Evolutionary conservation across 2,888 invertebrate species (phyloP).

Genomic region (Mythimna ferrago): DNA sequence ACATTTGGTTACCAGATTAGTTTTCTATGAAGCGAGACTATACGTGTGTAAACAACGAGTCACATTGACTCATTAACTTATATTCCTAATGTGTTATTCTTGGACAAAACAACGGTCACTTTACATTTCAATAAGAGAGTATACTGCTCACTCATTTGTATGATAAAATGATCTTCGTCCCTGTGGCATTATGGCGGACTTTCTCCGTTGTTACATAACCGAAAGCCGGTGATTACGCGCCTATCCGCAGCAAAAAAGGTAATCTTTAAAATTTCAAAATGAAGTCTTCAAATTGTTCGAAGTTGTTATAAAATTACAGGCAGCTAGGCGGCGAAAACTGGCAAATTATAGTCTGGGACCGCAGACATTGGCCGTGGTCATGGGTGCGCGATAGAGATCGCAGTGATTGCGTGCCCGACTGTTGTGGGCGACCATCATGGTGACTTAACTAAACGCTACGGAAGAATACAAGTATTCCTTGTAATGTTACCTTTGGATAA

Average conservation of each 20-base stretch:
- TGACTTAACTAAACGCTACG: constrained; percentile 71
- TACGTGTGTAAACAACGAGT: constrained; percentile 81
- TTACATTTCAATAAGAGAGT: constrained; percentile 73
- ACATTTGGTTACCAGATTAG: constrained; percentile 90
- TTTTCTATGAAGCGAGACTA: constrained; percentile 81
- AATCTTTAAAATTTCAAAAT: constrained; percentile 79
- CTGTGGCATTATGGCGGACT: constrained; percentile 58
- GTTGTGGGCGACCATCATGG: constrained; percentile 80
- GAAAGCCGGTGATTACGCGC: constrained; percentile 73
- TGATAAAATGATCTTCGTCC: constrained; percentile 59
- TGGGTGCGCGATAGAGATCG: constrained; percentile 79
- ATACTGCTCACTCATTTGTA: constrained; percentile 58
- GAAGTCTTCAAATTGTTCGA: constrained; percentile 81
- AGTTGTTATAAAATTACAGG: constrained; percentile 85
- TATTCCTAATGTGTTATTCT: constrained; percentile 71
- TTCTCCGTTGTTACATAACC: constrained; percentile 73
- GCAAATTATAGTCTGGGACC: constrained; percentile 87
- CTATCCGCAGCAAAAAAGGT: constrained; percentile 71
- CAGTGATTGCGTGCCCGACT: constrained; percentile 77
- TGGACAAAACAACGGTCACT: constrained; percentile 64
- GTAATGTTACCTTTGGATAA: constrained; percentile 18
- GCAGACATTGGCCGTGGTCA: constrained; percentile 79
- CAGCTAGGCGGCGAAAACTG: constrained; percentile 87
- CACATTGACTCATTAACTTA: constrained; percentile 78
- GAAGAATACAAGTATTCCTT: constrained; percentile 58